phyloP scores from a whole-genome alignment of 2,888 invertebrate genomes.

The Leptopilina syphax region DNA sequence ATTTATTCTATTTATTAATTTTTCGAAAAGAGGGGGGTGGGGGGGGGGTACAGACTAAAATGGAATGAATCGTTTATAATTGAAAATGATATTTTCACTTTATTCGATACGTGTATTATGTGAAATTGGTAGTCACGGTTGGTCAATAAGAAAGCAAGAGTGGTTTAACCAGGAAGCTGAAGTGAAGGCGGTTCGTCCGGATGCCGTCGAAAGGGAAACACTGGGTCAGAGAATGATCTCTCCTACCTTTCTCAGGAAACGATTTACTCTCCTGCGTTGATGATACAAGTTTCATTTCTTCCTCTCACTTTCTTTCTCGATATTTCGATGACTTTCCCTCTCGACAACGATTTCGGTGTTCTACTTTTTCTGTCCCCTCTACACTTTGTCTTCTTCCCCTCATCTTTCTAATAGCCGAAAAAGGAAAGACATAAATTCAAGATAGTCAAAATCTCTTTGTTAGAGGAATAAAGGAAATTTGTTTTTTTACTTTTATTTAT shows the following conservation, averaged over 20 bases:
- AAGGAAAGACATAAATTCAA: no score
- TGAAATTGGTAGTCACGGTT: slow-evolving; percentile 57
- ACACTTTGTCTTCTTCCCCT: no score
- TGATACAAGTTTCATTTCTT: slow-evolving; percentile 28
- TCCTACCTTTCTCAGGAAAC: slow-evolving; percentile 24
- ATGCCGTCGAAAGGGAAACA: slow-evolving; percentile 74
- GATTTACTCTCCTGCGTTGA: neutral
- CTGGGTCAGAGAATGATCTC: slow-evolving; percentile 47
- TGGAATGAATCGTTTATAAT: neutral
- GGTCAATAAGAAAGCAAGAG: slow-evolving; percentile 70
- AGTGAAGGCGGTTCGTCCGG: slow-evolving; percentile 67
- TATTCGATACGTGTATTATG: no score
- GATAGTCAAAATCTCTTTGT: no score
- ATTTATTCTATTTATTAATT: no score
- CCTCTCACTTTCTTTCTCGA: slow-evolving; percentile 29
- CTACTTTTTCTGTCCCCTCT: no score
- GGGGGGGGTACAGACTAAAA: neutral
- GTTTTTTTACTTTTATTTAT: no score
- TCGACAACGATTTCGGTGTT: slow-evolving; percentile 29
- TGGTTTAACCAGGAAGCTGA: slow-evolving; percentile 67
- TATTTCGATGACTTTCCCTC: slow-evolving; percentile 48
- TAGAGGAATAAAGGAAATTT: no score
- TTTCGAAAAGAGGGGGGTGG: no score
- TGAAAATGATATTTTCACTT: no score
- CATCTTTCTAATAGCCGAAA: no score